Conservation (phyloP, 2,797 vertebrate species). For the Leuciscus waleckii region DNA sequence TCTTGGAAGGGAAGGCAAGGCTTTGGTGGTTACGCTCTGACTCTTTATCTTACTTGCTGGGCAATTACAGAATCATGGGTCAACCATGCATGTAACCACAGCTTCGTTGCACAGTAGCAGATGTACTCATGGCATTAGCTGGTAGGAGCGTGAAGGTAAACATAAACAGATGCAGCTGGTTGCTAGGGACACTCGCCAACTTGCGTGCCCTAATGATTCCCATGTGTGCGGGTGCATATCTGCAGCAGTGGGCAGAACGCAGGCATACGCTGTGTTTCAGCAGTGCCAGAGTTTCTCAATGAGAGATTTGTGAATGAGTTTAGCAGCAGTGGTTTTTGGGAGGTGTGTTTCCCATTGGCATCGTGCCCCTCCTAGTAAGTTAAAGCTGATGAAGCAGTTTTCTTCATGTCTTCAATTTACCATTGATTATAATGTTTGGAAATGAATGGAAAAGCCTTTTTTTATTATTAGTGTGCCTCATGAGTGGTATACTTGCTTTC, state of each 20-base stretch:
- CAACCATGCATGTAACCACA: constrained; percentile 85
- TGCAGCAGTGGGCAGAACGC: constrained; percentile 71
- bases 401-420: constrained; percentile 5
- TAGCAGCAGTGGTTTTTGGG: constrained; percentile 43
- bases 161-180: constrained; percentile 85
- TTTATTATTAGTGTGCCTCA: not conserved
- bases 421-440: constrained; percentile 17
- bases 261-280: constrained; percentile 69
- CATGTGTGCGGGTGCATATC: constrained; percentile 75
- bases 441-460: constrained; percentile 1
- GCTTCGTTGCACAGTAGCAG: constrained; percentile 85
- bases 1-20: constrained; percentile 66
- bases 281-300: constrained; percentile 70
- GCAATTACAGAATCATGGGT: constrained; percentile 86
- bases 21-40: constrained; percentile 76
- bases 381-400: constrained; percentile 45
- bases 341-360: constrained; percentile 48
- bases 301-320: constrained; percentile 78
- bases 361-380: constrained; percentile 25
- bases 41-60: constrained; percentile 80
- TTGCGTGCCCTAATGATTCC: constrained; percentile 79
- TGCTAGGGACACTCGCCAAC: constrained; percentile 81
- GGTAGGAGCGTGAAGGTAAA: constrained; percentile 81
- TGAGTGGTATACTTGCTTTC: constrained; percentile 14
- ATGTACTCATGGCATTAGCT: constrained; percentile 82